Percentiles rank a stretch among this genome's conserved stretches.
phyloP scores from a whole-genome alignment of 1,140 invertebrate genomes.

The Babylonia areolata region DNA sequence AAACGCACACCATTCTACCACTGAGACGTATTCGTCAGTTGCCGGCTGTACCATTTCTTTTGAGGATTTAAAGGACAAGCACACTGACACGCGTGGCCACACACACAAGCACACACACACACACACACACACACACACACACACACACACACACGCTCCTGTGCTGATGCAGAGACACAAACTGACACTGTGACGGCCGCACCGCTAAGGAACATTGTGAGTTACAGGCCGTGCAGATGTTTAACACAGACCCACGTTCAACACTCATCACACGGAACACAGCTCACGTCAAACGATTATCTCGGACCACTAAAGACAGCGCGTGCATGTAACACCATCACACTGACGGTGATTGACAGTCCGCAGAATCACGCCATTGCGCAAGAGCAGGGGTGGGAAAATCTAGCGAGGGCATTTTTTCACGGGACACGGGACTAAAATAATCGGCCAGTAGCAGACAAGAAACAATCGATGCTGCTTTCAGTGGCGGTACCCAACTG shows the following conservation, averaged over 20 bases:
- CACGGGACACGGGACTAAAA: not conserved
- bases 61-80: slow-evolving; percentile 87
- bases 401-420: not conserved
- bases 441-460: not conserved
- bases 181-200: not conserved
- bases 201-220: not conserved
- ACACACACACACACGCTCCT: no score
- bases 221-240: not conserved
- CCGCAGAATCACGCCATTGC: not conserved
- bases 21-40: slow-evolving; percentile 97
- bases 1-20: slow-evolving; percentile 96
- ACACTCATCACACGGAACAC: no score
- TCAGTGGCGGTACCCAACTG: not conserved
- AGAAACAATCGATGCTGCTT: slow-evolving; percentile 16
- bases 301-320: no score
- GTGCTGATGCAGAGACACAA: no score
- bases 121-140: not conserved
- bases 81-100: no score
- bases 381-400: not conserved
- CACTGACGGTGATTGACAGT: not conserved
- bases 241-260: not conserved
- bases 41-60: slow-evolving; percentile 97
- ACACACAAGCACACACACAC: no score
- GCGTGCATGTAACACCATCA: not conserved
- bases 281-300: not conserved